phyloP scores from a whole-genome alignment of 1,140 invertebrate species.

The Chironomus tepperi region DNA sequence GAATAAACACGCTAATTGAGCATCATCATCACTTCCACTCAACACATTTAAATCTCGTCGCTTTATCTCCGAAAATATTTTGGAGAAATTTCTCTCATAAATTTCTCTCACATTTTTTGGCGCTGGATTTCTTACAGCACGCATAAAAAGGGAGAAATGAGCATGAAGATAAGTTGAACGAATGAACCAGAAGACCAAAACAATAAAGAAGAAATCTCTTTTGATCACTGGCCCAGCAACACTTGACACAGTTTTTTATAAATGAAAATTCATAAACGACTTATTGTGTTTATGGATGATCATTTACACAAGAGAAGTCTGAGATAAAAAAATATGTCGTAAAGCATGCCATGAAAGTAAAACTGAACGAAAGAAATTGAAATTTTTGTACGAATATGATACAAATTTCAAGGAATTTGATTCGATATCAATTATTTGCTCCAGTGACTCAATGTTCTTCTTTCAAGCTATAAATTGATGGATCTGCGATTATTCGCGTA shows the following conservation, averaged over 20 bases:
- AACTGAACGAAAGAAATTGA: background rate
- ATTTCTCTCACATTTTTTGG: background rate
- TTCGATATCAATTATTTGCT: background rate
- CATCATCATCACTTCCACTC: background rate
- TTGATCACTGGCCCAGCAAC: background rate
- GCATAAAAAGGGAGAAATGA: background rate
- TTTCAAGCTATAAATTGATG: too few species aligned
- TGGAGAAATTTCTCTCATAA: background rate
- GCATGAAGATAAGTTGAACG: background rate
- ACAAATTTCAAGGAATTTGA: background rate
- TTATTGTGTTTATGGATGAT: background rate
- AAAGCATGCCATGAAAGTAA: background rate
- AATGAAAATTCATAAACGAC: background rate
- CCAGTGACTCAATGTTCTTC: background rate
- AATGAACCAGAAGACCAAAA: background rate
- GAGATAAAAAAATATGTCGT: too few species aligned
- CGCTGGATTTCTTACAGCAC: background rate
- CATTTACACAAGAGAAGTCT: background rate
- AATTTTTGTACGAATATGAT: background rate
- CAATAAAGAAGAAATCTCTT: background rate
- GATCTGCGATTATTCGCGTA: too few species aligned
- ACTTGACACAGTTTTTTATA: background rate
- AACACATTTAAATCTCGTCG: background rate
- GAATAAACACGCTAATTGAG: background rate
- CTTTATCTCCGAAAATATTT: background rate